These are phyloP conservation scores for Thereuonema tuberculata DNA, from an alignment of 1,140 invertebrate genomes.

Conservation along the genomic window DNA sequence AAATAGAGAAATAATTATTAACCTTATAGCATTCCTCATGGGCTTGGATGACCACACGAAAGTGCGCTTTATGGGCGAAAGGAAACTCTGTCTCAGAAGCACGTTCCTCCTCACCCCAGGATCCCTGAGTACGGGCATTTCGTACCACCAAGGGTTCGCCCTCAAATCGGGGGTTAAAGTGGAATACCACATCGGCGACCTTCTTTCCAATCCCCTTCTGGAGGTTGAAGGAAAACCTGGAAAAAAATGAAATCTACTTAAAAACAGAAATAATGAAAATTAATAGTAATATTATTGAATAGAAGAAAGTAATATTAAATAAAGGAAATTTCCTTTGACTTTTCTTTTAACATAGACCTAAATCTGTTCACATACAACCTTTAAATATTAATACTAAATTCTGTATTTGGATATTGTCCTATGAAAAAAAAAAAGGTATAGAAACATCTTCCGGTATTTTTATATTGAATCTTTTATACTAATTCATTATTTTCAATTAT, in stretches of 20 bases:
- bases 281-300: no score
- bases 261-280: not conserved
- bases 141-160: conserved; percentile 13
- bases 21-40: conserved; percentile 8
- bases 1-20: not conserved
- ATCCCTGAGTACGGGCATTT: conserved; percentile 10
- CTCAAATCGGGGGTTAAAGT: conserved; percentile 9
- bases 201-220: conserved; percentile 7
- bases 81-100: conserved; percentile 10
- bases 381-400: no score
- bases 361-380: no score
- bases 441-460: no score
- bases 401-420: no score
- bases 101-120: conserved; percentile 2
- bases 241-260: not conserved
- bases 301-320: no score
- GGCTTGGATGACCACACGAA: conserved; percentile 12
- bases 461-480: no score
- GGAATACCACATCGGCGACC: conserved; percentile 2
- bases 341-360: no score
- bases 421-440: no score
- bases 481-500: no score
- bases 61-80: conserved; percentile 12
- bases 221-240: conserved; percentile 3
- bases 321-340: no score